Evolutionary conservation across 2,797 vertebrate species (phyloP).

Genomic region (Neopelma chrysocephalum): DNA sequence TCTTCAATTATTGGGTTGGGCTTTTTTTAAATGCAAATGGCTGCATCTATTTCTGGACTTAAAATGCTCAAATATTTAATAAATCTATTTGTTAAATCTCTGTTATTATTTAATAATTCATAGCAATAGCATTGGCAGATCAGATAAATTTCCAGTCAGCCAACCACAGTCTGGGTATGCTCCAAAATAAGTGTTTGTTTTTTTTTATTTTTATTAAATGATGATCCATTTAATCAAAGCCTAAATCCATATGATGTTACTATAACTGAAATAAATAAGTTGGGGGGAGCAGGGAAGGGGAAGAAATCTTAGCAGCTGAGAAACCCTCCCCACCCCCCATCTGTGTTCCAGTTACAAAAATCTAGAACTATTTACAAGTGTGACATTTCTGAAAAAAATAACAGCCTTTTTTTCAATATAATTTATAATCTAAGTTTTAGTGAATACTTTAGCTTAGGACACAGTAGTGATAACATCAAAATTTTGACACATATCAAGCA

Average conservation of each 20-base stretch:
- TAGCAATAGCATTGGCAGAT: constrained; percentile 14
- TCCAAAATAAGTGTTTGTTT: neutral
- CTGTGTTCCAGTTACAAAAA: constrained; percentile 68
- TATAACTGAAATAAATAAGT: constrained; percentile 58
- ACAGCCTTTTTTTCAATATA: neutral
- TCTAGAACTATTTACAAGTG: constrained; percentile 64
- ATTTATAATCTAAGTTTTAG: constrained; percentile 13
- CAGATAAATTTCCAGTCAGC: constrained; percentile 26
- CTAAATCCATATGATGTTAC: constrained; percentile 28
- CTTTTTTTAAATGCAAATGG: constrained; percentile 15
- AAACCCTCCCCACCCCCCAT: constrained; percentile 39
- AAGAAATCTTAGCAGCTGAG: constrained; percentile 67
- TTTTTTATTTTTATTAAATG: neutral
- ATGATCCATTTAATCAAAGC: constrained; percentile 53
- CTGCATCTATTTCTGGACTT: constrained; percentile 50
- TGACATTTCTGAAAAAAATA: constrained; percentile 42
- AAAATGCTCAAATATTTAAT: constrained; percentile 55
- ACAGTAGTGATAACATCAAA: constrained; percentile 10
- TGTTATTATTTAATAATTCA: constrained; percentile 27
- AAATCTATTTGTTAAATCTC: constrained; percentile 3
- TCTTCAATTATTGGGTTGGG: constrained; percentile 51
- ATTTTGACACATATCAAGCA: neutral
- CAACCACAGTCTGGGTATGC: neutral
- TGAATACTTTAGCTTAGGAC: constrained; percentile 53
- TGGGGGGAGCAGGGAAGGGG: neutral